phyloP scores from a whole-genome alignment of 2,113 vertebrate genomes.

The Nothobranchius furzeri region DNA sequence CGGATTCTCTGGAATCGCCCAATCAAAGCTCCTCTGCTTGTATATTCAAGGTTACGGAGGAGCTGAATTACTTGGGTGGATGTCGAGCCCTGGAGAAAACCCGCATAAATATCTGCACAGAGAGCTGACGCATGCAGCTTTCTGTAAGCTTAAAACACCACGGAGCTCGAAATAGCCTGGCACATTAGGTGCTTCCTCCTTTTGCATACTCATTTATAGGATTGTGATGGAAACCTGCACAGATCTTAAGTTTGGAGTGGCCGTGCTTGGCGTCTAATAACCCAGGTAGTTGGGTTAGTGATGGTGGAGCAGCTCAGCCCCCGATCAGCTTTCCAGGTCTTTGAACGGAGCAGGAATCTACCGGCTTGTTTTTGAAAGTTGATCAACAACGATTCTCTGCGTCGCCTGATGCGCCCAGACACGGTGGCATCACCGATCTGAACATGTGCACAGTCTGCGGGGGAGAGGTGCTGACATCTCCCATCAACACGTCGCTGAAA shows the following conservation, averaged over 20 bases:
- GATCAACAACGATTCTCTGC: constrained; percentile 32
- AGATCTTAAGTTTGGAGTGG: constrained; percentile 32
- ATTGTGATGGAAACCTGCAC: constrained; percentile 26
- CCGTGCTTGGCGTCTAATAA: constrained; percentile 11
- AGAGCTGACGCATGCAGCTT: constrained; percentile 49
- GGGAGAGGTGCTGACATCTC: constrained; percentile 46
- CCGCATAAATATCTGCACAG: constrained; percentile 26
- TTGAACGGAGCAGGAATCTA: constrained; percentile 1
- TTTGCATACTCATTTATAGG: constrained; percentile 22
- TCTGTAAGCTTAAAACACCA: constrained; percentile 42
- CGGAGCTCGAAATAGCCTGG: constrained; percentile 30
- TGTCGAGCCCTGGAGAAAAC: constrained; percentile 24
- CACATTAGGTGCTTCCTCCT: constrained; percentile 9
- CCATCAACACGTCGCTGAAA: constrained; percentile 34
- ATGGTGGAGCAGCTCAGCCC: neutral
- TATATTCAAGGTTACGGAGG: constrained; percentile 22
- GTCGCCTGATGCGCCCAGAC: constrained; percentile 46
- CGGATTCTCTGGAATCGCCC: neutral
- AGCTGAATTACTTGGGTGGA: constrained; percentile 11
- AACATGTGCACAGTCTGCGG: neutral
- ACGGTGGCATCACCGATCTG: constrained; percentile 28
- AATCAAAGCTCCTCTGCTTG: constrained; percentile 10
- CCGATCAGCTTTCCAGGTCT: constrained; percentile 6
- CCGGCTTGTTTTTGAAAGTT: constrained; percentile 22
- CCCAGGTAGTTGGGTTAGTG: too few relatives aligned